Conservation (phyloP, 2,888 invertebrate genomes). For the Drosophila meridiana region DNA sequence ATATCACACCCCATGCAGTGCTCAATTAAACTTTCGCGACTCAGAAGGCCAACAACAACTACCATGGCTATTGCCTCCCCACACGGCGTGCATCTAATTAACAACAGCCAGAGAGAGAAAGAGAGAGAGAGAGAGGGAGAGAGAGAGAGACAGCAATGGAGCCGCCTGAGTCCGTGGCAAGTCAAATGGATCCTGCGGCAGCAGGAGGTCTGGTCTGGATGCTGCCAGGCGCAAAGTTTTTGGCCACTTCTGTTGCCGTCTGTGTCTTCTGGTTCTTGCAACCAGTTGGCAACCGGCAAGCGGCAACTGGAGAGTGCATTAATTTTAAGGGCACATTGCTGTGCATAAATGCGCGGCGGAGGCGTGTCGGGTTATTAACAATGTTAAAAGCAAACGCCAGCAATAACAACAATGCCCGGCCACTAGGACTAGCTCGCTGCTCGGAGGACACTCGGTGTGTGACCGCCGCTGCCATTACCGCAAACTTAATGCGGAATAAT, state of each 20-base stretch:
- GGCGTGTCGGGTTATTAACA: slow-evolving; percentile 79
- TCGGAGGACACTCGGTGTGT: slow-evolving; percentile 52
- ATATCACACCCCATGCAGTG: slow-evolving; percentile 40
- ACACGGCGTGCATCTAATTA: slow-evolving; percentile 67
- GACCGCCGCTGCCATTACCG: slow-evolving; percentile 76
- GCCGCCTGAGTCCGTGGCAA: slow-evolving; percentile 1
- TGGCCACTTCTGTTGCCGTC: slow-evolving; percentile 68
- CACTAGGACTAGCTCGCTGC: slow-evolving; percentile 12
- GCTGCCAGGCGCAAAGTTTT: slow-evolving; percentile 53
- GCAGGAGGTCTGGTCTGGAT: slow-evolving; percentile 11
- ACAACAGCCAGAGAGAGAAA: slow-evolving; percentile 46
- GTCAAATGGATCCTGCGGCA: slow-evolving; percentile 25
- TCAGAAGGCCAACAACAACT: slow-evolving; percentile 38
- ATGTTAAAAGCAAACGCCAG: slow-evolving; percentile 73
- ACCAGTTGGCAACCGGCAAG: slow-evolving; percentile 20
- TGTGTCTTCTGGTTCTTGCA: slow-evolving; percentile 45
- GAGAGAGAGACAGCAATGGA: not conserved
- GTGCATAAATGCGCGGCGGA: slow-evolving; percentile 69
- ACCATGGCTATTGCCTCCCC: slow-evolving; percentile 13
- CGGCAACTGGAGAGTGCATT: slow-evolving; percentile 60
- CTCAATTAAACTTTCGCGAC: slow-evolving; percentile 51
- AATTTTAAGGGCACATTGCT: slow-evolving; percentile 80
- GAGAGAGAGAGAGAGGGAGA: not conserved
- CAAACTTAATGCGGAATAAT: slow-evolving; percentile 82
- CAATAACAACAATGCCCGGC: slow-evolving; percentile 36